phyloP scores from a whole-genome alignment of 2,797 vertebrate species.

The Poecilia wingei region DNA sequence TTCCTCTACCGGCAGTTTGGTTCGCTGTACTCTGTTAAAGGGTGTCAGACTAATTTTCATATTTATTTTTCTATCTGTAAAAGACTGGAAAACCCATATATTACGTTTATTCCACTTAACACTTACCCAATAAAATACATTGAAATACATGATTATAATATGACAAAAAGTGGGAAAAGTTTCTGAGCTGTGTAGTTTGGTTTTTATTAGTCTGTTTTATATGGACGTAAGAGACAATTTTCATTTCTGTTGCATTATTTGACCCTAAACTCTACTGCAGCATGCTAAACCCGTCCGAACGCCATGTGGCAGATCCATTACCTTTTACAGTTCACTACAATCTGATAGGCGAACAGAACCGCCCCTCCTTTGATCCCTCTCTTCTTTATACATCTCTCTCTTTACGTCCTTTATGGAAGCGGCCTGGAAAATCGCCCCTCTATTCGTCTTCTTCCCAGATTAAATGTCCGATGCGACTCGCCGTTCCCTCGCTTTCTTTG shows the following conservation, averaged over 20 bases:
- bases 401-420: constrained; percentile 56
- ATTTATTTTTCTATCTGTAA: background rate
- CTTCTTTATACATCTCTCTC: constrained; percentile 39
- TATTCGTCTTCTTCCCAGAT: constrained; percentile 69
- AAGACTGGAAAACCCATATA: background rate
- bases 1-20: background rate
- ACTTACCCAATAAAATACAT: background rate
- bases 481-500: constrained; percentile 37
- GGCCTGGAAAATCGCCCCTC: constrained; percentile 70
- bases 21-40: background rate
- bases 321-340: constrained; percentile 60
- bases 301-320: constrained; percentile 60
- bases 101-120: background rate
- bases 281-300: constrained; percentile 64
- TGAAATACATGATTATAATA: background rate
- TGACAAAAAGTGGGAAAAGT: background rate
- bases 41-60: background rate
- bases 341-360: constrained; percentile 51
- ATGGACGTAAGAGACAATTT: constrained; percentile 36
- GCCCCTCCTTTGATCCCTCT: constrained; percentile 54
- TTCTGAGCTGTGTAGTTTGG: background rate
- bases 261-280: constrained; percentile 34
- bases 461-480: constrained; percentile 57
- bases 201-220: constrained; percentile 1
- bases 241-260: constrained; percentile 43